Base-by-base conservation (phyloP, 1,140 invertebrate genomes). In the Pseudomyrmex flavicornis region DNA sequence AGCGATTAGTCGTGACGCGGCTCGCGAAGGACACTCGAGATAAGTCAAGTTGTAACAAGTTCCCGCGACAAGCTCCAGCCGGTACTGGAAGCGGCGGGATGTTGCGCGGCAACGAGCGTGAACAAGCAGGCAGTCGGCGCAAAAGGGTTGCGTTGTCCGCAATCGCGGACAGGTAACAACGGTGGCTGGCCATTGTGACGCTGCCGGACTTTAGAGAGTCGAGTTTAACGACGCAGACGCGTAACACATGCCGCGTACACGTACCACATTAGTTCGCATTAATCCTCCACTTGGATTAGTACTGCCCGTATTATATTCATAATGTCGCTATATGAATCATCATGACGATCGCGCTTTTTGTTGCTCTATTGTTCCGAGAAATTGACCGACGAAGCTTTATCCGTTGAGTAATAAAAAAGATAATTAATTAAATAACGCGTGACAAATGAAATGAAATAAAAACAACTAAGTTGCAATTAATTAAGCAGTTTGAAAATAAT, bases 251-350 rank as follows among this genome's bases (percentile, higher is more conserved):
- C 86, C 82, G 72, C 82, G 89, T 63, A 73, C 77, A 90, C 90
- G 91, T 91, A 91, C 35, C 35, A 35, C 90, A 92, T 92, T 93
- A 93, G 90, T 87, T 52, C 89, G 91, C 89, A 91, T 93, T 92
- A 93, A 92, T 82, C 85, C 86, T 46, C 59, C n/a, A 89, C 86
- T 91, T 90, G 88, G 88, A 93, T 91, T 92, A 92, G 93, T 93
- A 92, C 92, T 92, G 90, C 84, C 86, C 89, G 89, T 91, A 93
- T 91, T 91, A 92, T 92, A 93, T 92, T 90, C 89, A 85, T 20
- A 50, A 35, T 91, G 80, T 70, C 70, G 35, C 46, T 58, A 17
- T 54, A 46, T 22, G 68, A 72, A 65, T 1, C 35, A 20, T 26
- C 13, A 59, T 35, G 48, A 20, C 63, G 72, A 15, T 48, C 22